phyloP scores from a whole-genome alignment of 2,888 invertebrate species.

The Serripes groenlandicus region DNA sequence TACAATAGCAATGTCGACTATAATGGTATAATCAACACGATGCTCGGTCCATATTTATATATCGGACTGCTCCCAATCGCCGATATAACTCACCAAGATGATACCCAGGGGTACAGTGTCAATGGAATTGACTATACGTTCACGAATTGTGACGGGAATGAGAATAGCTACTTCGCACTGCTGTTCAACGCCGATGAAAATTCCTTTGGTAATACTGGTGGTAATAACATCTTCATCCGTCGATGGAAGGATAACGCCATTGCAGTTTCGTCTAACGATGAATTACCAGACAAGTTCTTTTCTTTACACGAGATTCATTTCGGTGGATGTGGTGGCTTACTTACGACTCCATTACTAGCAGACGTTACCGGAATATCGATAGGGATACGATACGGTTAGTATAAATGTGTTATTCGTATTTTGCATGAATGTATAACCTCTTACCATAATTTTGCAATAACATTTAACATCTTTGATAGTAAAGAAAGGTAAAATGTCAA shows the following conservation, averaged over 20 bases:
- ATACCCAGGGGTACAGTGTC: neutral
- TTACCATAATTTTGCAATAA: too few species aligned
- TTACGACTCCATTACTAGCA: constrained; percentile 33
- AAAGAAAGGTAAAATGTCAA: too few species aligned
- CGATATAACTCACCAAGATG: neutral
- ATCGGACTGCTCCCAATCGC: neutral
- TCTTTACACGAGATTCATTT: constrained; percentile 52
- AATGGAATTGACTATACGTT: neutral
- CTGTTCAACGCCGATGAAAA: neutral
- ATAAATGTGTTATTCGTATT: too few species aligned
- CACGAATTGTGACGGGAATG: neutral
- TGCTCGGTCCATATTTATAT: neutral
- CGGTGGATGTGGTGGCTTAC: constrained; percentile 61
- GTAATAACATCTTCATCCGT: neutral
- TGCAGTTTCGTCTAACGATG: neutral
- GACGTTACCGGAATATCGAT: constrained; percentile 49
- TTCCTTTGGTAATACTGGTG: neutral
- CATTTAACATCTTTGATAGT: too few species aligned
- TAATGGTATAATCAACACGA: neutral
- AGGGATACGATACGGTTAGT: constrained; percentile 55
- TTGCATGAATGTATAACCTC: too few species aligned
- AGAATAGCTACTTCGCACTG: neutral
- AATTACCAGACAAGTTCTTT: constrained; percentile 39
- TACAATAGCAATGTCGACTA: neutral
- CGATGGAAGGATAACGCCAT: constrained; percentile 2